Base-by-base conservation (phyloP, 2,113 vertebrate species). In the Sebastes fasciatus region DNA sequence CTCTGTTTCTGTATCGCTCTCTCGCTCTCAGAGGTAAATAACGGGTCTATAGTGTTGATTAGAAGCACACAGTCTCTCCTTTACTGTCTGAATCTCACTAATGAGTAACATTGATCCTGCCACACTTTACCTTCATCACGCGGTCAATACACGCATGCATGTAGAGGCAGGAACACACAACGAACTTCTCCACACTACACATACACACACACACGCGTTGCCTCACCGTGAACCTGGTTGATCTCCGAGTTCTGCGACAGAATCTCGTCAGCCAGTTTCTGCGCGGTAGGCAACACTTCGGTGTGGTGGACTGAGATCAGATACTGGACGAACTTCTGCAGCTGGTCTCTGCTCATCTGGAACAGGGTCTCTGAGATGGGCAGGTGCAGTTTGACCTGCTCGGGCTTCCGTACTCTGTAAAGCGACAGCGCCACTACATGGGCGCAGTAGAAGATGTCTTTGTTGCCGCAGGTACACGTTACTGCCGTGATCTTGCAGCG, bases 401-500 rank as follows among this genome's bases (percentile, higher is more conserved):
- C 98, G 72, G 98, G 98, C 95, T 98, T 97, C 93, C 98, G 98
- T 92, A 99, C 98, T 86, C 98, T 97, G 92, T 99, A 99, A 93
- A 99, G 96, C 77, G 98, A 99, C 45, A 99, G 96, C 52, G 98
- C 98, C 94, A 99, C 98, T 89, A 99, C 98, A 0, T 99, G 98
- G 3, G 98, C 98, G 90, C 98, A 99, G 80, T 99, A 99, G 97
- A 99, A 99, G 96, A 99, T 99, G 97, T 99, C 98, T 94, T 99
- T 99, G 97, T 99, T 99, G 94, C 98, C 98, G 87, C 98, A 99
- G 91, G 97, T 98, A 93, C 98, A 99, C 72, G 98, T 99, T 91
- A 99, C 98, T 62, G 98, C 98, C 79, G 98, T 99, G 96, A 99
- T 99, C 96, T 99, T 99, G 96, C 98, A 99, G 96, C 98, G 98